A percentile compares a stretch with the other conserved stretches of the same genome.
Evolutionary conservation across 2,888 invertebrate genomes (phyloP).

Genomic region (Cylloceria caligata): DNA sequence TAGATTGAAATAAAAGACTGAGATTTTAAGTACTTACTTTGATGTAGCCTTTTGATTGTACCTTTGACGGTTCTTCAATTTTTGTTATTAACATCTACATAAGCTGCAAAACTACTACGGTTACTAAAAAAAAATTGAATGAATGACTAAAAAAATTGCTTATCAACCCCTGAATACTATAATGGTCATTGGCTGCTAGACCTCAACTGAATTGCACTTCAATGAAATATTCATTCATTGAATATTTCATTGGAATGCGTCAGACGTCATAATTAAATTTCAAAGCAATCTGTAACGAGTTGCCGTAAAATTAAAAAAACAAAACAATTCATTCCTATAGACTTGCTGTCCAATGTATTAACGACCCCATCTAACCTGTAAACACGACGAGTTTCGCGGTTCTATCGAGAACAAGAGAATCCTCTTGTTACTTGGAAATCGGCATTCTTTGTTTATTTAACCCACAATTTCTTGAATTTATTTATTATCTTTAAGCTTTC

Average conservation of each 20-base stretch:
- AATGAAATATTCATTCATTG: not conserved
- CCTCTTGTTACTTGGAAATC: not conserved
- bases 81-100: too few relatives aligned
- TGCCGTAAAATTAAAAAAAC: not conserved
- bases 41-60: too few relatives aligned
- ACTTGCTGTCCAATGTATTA: not conserved
- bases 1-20: not conserved
- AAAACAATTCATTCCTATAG: not conserved
- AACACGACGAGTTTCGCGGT: not conserved
- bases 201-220: too few relatives aligned
- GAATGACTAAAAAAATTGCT: not conserved
- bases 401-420: not conserved
- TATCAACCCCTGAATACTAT: not conserved
- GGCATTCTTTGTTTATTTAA: not conserved
- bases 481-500: too few relatives aligned
- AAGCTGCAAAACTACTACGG: too few relatives aligned
- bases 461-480: not conserved
- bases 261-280: slow-evolving; percentile 6
- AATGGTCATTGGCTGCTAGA: not conserved
- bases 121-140: too few relatives aligned
- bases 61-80: too few relatives aligned
- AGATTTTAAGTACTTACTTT: not conserved
- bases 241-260: not conserved
- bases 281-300: not conserved
- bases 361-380: not conserved